These are phyloP conservation scores for Pyralis farinalis DNA, from an alignment of 2,888 invertebrate species.

Conservation along the genomic window DNA sequence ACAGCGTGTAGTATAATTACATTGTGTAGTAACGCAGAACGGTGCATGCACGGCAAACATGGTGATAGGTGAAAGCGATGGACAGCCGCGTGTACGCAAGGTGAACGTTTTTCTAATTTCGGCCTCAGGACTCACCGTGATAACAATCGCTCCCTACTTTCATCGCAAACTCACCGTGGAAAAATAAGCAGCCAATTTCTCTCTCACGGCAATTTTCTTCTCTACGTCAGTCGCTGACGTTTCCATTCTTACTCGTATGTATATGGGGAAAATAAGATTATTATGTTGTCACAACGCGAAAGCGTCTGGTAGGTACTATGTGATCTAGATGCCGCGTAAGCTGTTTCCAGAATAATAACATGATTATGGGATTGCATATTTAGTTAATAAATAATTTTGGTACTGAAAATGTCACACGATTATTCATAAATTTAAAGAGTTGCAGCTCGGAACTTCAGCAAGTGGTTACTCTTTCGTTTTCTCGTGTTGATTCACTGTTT, in stretches of 20 bases:
- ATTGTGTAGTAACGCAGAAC: constrained; percentile 55
- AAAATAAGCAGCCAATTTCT: constrained; percentile 50
- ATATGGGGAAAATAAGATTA: constrained; percentile 11
- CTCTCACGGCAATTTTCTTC: constrained; percentile 34
- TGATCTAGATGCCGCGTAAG: background rate
- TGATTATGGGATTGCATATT: too few relatives aligned
- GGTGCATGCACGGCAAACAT: constrained; percentile 44
- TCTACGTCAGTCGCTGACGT: constrained; percentile 18
- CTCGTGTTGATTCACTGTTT: constrained; percentile 29
- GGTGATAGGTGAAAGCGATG: constrained; percentile 67
- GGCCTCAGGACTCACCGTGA: constrained; percentile 52
- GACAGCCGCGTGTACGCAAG: constrained; percentile 63
- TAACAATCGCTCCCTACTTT: constrained; percentile 52
- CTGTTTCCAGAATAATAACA: too few relatives aligned
- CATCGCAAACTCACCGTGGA: constrained; percentile 64
- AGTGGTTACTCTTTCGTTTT: constrained; percentile 28
- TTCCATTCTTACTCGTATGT: constrained; percentile 12
- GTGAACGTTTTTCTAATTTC: constrained; percentile 74
- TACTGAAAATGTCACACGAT: too few relatives aligned
- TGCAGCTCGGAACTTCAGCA: background rate
- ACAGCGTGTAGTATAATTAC: constrained; percentile 30
- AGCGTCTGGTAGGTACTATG: background rate
- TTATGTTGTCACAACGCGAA: constrained; percentile 3
- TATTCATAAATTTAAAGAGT: too few relatives aligned
- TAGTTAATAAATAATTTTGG: too few relatives aligned